Evolutionary conservation across 2,797 vertebrate genomes (phyloP).

Genomic region (Alfaro cultratus): DNA sequence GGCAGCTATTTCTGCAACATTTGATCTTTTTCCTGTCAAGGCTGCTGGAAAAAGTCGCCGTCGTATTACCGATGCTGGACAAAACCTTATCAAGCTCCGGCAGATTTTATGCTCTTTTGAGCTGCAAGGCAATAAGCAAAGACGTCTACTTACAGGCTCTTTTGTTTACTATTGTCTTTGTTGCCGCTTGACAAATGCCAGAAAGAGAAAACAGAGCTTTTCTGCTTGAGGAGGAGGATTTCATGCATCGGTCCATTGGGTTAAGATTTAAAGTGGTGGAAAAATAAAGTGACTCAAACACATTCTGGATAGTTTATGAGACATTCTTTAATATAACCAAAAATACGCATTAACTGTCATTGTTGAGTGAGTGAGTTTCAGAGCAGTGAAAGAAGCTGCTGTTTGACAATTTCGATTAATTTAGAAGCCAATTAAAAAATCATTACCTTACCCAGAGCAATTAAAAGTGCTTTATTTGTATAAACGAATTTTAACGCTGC

Average conservation of each 20-base stretch:
- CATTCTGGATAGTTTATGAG: neutral
- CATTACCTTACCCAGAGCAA: neutral
- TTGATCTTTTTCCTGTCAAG: constrained; percentile 17
- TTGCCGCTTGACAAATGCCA: constrained; percentile 18
- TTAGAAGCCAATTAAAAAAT: neutral
- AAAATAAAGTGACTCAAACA: constrained; percentile 6
- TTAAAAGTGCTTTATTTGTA: neutral
- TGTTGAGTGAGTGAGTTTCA: neutral
- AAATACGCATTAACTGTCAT: neutral
- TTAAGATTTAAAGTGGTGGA: constrained; percentile 30
- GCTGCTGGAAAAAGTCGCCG: constrained; percentile 13
- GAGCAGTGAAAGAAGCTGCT: neutral
- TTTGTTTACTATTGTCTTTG: constrained; percentile 24
- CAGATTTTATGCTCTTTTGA: constrained; percentile 35
- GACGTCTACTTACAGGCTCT: constrained; percentile 13
- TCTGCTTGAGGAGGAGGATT: constrained; percentile 14
- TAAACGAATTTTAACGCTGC: neutral
- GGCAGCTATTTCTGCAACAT: constrained; percentile 2
- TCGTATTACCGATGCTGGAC: constrained; percentile 27
- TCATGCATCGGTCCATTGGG: constrained; percentile 29
- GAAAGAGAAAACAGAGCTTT: constrained; percentile 10
- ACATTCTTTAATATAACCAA: neutral
- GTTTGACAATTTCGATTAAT: neutral
- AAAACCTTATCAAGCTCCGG: constrained; percentile 33
- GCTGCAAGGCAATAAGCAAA: constrained; percentile 20